phyloP scores from a whole-genome alignment of 2,113 vertebrate genomes.

The Pandion haliaetus region DNA sequence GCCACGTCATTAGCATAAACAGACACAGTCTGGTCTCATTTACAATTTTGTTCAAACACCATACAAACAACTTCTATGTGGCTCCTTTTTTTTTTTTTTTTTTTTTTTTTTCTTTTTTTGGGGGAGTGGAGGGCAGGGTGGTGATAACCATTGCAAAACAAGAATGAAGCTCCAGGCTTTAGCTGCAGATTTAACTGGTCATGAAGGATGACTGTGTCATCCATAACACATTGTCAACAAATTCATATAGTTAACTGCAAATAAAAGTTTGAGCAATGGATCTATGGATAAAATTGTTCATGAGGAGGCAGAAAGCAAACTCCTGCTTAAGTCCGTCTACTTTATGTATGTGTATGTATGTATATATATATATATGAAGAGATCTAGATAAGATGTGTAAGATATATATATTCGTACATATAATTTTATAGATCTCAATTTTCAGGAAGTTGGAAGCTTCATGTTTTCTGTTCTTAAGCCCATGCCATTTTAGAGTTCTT shows the following conservation, averaged over 20 bases:
- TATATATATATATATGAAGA: not conserved
- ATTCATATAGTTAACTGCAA: not conserved
- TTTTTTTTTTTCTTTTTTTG: not conserved
- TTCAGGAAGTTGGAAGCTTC: not conserved
- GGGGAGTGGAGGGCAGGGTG: too few species aligned
- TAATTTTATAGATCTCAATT: not conserved
- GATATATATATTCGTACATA: not conserved
- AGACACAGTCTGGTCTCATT: not conserved
- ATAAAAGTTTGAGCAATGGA: not conserved
- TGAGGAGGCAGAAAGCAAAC: not conserved
- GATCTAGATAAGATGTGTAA: not conserved
- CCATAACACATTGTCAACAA: not conserved
- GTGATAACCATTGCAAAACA: not conserved
- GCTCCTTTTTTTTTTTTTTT: too few species aligned
- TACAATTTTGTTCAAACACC: not conserved
- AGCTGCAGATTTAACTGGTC: not conserved
- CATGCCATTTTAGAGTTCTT: not conserved
- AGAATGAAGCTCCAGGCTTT: not conserved
- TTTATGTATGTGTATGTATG: not conserved
- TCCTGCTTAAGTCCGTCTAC: not conserved
- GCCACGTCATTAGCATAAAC: not conserved
- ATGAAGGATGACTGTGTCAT: not conserved
- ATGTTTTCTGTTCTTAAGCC: not conserved
- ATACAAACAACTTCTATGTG: not conserved
- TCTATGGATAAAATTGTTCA: not conserved